Evolutionary conservation across 2,797 vertebrate genomes (phyloP).

Genomic region (Clarias pachynema): DNA sequence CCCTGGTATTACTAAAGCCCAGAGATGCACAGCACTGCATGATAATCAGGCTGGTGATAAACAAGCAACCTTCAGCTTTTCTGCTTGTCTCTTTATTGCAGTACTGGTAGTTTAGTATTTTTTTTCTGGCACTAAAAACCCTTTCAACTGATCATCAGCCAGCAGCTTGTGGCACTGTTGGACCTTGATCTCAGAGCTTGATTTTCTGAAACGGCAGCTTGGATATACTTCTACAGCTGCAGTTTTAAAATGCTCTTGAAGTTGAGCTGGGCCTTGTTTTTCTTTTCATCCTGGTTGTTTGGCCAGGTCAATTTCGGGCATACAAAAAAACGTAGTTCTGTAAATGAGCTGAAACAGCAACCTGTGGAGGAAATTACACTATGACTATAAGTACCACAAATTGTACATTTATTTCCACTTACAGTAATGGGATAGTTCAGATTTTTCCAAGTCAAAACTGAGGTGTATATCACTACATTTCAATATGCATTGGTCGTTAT

Average conservation of each 20-base stretch:
- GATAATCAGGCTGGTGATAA: not conserved
- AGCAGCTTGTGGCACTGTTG: constrained; percentile 19
- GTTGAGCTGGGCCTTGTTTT: not conserved
- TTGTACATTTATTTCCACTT: not conserved
- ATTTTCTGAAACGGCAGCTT: constrained; percentile 9
- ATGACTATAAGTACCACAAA: not conserved
- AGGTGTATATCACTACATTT: no score
- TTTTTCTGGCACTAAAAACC: not conserved
- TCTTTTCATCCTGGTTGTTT: not conserved
- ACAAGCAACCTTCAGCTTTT: not conserved
- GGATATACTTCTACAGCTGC: constrained; percentile 6
- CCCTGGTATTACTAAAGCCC: not conserved
- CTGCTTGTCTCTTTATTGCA: not conserved
- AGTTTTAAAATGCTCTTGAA: not conserved
- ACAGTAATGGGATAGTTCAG: not conserved
- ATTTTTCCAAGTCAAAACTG: no score
- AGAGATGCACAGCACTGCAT: not conserved
- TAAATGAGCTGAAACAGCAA: not conserved
- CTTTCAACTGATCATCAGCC: not conserved
- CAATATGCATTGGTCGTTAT: no score
- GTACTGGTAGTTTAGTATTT: not conserved
- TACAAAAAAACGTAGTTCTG: not conserved
- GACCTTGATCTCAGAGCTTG: constrained; percentile 1
- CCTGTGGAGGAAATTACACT: not conserved
- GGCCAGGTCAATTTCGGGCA: not conserved